A percentile compares a stretch with the other conserved stretches of the same genome.
phyloP scores from a whole-genome alignment of 2,113 vertebrate genomes.

The Myocastor coypus region DNA sequence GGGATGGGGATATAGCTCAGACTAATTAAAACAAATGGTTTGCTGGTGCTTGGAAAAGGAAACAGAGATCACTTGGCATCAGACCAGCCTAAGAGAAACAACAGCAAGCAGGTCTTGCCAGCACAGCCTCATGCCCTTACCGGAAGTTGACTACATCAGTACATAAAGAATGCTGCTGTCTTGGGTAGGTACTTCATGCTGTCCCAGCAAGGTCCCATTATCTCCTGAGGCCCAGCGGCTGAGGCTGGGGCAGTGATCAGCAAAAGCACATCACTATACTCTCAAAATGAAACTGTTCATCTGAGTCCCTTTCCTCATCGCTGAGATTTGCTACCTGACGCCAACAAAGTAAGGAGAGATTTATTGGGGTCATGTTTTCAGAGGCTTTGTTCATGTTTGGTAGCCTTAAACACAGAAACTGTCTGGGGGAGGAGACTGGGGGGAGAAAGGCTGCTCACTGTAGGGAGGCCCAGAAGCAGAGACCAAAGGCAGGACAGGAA shows the following conservation, averaged over 20 bases:
- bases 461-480: background rate
- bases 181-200: background rate
- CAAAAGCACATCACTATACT: background rate
- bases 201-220: background rate
- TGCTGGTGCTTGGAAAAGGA: slow-evolving; percentile 37
- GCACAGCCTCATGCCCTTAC: slow-evolving; percentile 14
- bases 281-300: background rate
- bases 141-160: background rate
- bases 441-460: background rate
- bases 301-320: background rate
- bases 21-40: slow-evolving; percentile 19
- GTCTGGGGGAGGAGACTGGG: background rate
- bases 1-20: background rate
- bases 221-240: background rate
- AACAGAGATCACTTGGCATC: slow-evolving; percentile 3
- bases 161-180: slow-evolving; percentile 27
- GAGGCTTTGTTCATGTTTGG: background rate
- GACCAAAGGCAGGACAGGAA: background rate
- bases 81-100: background rate
- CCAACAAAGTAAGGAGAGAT: background rate
- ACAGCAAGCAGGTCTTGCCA: background rate
- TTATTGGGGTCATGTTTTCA: background rate
- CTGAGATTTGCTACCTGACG: background rate
- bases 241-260: background rate
- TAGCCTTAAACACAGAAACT: background rate